Percentiles rank a stretch among this genome's conserved stretches.
Conservation (phyloP, 2,888 invertebrate species). For the Drosophila subsilvestris region DNA sequence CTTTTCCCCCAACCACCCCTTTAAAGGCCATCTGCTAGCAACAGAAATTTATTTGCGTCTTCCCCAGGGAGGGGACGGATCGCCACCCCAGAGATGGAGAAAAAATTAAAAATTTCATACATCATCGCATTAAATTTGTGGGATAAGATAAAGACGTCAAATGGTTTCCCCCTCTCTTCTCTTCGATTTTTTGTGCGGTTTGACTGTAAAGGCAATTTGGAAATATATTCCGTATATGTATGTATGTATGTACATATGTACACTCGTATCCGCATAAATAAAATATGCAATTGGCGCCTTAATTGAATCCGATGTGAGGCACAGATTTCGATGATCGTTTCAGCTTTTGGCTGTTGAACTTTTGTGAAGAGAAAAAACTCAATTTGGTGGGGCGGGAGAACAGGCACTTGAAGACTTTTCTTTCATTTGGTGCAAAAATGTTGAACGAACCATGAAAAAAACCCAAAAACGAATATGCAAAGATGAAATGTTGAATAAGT, state of each 20-base stretch:
- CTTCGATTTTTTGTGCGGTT: slow-evolving; percentile 10
- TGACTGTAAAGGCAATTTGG: slow-evolving; percentile 37
- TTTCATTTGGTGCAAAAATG: slow-evolving; percentile 70
- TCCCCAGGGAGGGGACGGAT: slow-evolving; percentile 1
- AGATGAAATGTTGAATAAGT: no score
- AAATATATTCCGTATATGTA: slow-evolving; percentile 31
- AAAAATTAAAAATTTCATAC: slow-evolving; percentile 79
- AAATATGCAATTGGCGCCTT: slow-evolving; percentile 71
- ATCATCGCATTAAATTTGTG: slow-evolving; percentile 82
- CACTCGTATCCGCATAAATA: slow-evolving; percentile 50
- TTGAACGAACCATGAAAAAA: slow-evolving; percentile 55
- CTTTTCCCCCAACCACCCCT: slow-evolving; percentile 3
- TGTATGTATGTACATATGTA: background rate
- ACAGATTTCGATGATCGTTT: slow-evolving; percentile 53
- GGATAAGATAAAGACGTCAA: slow-evolving; percentile 82
- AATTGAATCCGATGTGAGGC: slow-evolving; percentile 74
- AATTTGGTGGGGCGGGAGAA: slow-evolving; percentile 17
- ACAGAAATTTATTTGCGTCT: slow-evolving; percentile 17
- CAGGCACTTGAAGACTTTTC: slow-evolving; percentile 57
- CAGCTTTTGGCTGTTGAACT: slow-evolving; percentile 62
- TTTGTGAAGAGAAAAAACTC: slow-evolving; percentile 41
- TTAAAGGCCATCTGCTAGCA: slow-evolving; percentile 56
- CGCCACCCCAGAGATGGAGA: slow-evolving; percentile 2
- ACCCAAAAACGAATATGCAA: background rate
- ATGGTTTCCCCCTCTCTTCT: slow-evolving; percentile 43